Percentiles rank a stretch among this genome's conserved stretches.
Conservation (phyloP, 2,888 invertebrate genomes). For the Agriopis aurantiaria region DNA sequence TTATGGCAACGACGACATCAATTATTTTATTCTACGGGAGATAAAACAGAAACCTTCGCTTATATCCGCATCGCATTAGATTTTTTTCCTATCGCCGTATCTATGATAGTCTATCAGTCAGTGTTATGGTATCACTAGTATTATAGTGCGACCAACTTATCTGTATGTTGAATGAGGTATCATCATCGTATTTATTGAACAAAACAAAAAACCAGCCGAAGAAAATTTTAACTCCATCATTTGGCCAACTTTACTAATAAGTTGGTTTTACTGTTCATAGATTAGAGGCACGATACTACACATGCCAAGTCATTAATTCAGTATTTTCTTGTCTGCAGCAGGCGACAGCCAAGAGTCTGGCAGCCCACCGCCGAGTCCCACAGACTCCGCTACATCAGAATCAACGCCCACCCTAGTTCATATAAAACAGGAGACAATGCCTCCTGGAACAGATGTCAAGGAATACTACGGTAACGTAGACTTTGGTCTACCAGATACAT, state of each 20-base stretch:
- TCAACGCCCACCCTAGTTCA: slow-evolving; percentile 82
- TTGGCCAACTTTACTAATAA: not conserved
- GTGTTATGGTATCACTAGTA: not conserved
- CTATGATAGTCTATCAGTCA: not conserved
- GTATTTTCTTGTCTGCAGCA: slow-evolving; percentile 69
- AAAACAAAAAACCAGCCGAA: not conserved
- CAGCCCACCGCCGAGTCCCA: slow-evolving; percentile 80
- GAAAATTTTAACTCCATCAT: not conserved
- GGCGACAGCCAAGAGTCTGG: slow-evolving; percentile 83
- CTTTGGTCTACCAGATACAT: slow-evolving; percentile 75
- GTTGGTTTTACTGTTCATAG: not conserved
- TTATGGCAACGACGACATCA: not conserved
- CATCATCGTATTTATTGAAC: not conserved
- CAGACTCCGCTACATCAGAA: slow-evolving; percentile 79
- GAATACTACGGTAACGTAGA: slow-evolving; percentile 78
- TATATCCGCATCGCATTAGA: slow-evolving; percentile 6
- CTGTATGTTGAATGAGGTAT: not conserved
- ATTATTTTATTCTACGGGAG: not conserved
- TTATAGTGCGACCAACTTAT: not conserved
- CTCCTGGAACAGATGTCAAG: slow-evolving; percentile 76
- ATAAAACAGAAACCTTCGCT: not conserved
- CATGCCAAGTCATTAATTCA: slow-evolving; percentile 8
- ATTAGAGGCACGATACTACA: not conserved
- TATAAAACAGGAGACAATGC: slow-evolving; percentile 82
- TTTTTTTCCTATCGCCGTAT: not conserved